Percentiles rank a stretch among this genome's conserved stretches.
phyloP scores from a whole-genome alignment of 2,797 vertebrate genomes.

The Melanotaenia pygmaea region DNA sequence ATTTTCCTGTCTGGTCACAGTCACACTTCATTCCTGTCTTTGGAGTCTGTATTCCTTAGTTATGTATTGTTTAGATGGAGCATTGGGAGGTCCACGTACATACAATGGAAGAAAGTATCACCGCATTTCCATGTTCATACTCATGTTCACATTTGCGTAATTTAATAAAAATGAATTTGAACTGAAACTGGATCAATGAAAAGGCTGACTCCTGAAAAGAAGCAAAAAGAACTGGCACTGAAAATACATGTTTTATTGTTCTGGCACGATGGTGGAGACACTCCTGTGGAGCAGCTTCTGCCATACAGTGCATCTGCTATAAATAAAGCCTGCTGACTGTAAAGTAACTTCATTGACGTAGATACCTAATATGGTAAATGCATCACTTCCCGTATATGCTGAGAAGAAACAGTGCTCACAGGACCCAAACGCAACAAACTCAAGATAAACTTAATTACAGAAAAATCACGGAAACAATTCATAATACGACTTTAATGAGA shows the following conservation, averaged over 20 bases:
- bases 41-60: conserved; percentile 56
- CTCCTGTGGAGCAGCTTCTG: conserved; percentile 69
- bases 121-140: neutral
- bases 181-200: conserved; percentile 26
- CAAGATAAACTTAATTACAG: conserved; percentile 29
- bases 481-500: conserved; percentile 35
- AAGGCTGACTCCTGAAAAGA: conserved; percentile 11
- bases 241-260: conserved; percentile 60
- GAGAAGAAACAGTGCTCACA: conserved; percentile 34
- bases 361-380: conserved; percentile 66
- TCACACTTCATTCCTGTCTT: conserved; percentile 75
- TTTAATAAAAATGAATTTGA: conserved; percentile 22
- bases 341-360: conserved; percentile 76
- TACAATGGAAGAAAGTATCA: conserved; percentile 5
- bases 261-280: conserved; percentile 65
- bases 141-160: conserved; percentile 14
- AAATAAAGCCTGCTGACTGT: conserved; percentile 75
- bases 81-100: conserved; percentile 4
- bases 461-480: conserved; percentile 38
- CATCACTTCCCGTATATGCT: conserved; percentile 62
- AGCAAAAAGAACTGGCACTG: conserved; percentile 41
- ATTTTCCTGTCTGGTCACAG: conserved; percentile 82
- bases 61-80: conserved; percentile 57
- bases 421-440: conserved; percentile 33
- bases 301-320: conserved; percentile 68